phyloP scores from a whole-genome alignment of 2,888 invertebrate genomes.

The Drosophila glabriapex region DNA sequence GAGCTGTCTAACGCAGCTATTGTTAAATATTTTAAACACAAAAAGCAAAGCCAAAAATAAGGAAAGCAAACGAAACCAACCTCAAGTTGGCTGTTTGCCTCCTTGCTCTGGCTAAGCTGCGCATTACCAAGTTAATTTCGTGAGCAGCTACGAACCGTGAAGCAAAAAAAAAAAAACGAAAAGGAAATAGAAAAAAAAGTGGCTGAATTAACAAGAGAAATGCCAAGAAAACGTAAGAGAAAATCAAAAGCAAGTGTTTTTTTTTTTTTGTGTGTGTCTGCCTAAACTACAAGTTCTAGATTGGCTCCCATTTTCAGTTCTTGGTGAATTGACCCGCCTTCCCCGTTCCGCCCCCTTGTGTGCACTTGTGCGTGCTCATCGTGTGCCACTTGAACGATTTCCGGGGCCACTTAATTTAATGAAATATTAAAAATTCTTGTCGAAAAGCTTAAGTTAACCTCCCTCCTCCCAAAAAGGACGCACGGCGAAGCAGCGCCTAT shows the following conservation, averaged over 20 bases:
- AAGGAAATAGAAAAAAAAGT: constrained; percentile 17
- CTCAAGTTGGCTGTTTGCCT: not conserved
- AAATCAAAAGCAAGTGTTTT: constrained; percentile 59
- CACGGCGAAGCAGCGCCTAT: constrained; percentile 31
- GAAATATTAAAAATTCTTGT: constrained; percentile 85
- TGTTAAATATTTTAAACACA: constrained; percentile 52
- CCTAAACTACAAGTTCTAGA: constrained; percentile 58
- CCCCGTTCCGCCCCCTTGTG: constrained; percentile 32
- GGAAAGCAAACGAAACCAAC: not conserved
- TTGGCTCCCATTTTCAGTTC: constrained; percentile 21
- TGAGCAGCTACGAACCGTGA: constrained; percentile 48
- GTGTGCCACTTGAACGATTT: constrained; percentile 79
- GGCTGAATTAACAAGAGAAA: constrained; percentile 77
- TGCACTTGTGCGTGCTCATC: constrained; percentile 73
- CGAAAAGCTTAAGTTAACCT: constrained; percentile 30
- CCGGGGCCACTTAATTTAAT: constrained; percentile 84
- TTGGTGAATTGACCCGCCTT: not conserved
- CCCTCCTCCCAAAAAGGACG: not conserved
- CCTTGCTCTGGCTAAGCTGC: constrained; percentile 48
- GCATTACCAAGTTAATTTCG: constrained; percentile 69
- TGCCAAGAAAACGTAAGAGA: constrained; percentile 53
- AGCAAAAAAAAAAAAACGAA: constrained; percentile 1
- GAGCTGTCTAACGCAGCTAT: constrained; percentile 34
- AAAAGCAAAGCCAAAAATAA: constrained; percentile 16
- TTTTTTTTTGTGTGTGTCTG: constrained; percentile 33